Conservation (phyloP, 1,140 invertebrate species). For the Stenopsyche tienmushanensis region DNA sequence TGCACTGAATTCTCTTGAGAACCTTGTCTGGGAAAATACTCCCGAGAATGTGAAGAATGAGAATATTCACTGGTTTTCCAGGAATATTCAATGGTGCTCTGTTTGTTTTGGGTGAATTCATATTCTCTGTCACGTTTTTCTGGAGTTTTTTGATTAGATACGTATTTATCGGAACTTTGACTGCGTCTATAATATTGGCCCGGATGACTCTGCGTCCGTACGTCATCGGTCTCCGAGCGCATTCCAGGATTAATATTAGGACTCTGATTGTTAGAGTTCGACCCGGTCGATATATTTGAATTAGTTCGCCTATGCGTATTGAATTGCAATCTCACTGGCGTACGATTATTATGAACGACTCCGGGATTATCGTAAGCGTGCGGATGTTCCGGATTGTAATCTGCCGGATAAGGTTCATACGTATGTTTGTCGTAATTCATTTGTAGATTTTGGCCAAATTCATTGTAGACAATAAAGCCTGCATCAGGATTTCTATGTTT, state of each 20-base stretch:
- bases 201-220: conserved; percentile 44
- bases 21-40: conserved; percentile 58
- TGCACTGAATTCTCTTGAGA: conserved; percentile 50
- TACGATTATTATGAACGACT: conserved; percentile 55
- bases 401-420: conserved; percentile 43
- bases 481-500: conserved; percentile 36
- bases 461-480: conserved; percentile 37
- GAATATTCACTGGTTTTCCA: conserved; percentile 53
- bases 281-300: conserved; percentile 71
- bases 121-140: conserved; percentile 44
- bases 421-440: conserved; percentile 41
- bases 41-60: conserved; percentile 49
- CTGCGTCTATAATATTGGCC: conserved; percentile 43
- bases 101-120: conserved; percentile 51
- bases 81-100: conserved; percentile 48
- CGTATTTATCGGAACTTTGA: conserved; percentile 44
- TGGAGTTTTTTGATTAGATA: conserved; percentile 20
- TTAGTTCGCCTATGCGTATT: conserved; percentile 66
- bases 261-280: conserved; percentile 57
- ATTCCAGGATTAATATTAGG: conserved; percentile 59
- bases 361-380: conserved; percentile 65
- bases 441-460: conserved; percentile 33
- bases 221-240: conserved; percentile 65
- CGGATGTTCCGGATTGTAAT: conserved; percentile 49
- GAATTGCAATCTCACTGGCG: conserved; percentile 51